Percentiles rank a stretch among this genome's conserved stretches.
These are phyloP conservation scores for Pristionchus arcanus DNA, from an alignment of 2,888 invertebrate species.

Conservation along the genomic window DNA sequence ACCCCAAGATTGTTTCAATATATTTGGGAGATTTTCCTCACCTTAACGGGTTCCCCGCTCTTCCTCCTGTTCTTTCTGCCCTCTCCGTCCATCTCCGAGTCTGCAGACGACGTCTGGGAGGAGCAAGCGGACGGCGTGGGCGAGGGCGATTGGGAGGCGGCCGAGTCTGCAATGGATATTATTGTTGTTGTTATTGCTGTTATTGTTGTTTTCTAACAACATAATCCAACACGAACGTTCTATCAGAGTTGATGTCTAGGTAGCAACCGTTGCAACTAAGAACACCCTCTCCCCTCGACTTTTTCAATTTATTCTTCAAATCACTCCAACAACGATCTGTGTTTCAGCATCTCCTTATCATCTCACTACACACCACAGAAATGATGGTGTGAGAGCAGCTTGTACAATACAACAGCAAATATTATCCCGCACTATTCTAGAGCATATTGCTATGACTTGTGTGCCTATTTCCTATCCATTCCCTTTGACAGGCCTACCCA, in stretches of 20 bases:
- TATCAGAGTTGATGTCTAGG: no score
- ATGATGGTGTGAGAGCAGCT: no score
- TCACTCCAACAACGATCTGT: background rate
- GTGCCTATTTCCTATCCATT: no score
- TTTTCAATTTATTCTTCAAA: background rate
- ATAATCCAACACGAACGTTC: no score
- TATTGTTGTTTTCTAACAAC: no score
- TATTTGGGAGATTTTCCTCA: no score
- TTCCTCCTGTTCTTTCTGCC: constrained; percentile 35
- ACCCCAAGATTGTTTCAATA: no score
- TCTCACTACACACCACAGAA: background rate
- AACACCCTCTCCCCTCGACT: background rate
- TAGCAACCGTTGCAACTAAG: no score
- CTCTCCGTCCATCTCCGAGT: background rate
- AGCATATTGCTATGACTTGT: no score
- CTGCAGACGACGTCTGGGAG: background rate
- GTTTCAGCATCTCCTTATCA: background rate
- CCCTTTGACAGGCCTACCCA: background rate
- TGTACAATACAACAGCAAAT: no score
- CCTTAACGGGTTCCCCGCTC: constrained; percentile 21
- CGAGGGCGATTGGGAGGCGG: background rate
- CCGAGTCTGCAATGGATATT: background rate
- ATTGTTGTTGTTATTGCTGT: no score
- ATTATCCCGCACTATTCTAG: no score
- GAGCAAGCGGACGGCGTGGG: background rate